phyloP scores from a whole-genome alignment of 2,797 vertebrate genomes.

The Alouatta caraya region DNA sequence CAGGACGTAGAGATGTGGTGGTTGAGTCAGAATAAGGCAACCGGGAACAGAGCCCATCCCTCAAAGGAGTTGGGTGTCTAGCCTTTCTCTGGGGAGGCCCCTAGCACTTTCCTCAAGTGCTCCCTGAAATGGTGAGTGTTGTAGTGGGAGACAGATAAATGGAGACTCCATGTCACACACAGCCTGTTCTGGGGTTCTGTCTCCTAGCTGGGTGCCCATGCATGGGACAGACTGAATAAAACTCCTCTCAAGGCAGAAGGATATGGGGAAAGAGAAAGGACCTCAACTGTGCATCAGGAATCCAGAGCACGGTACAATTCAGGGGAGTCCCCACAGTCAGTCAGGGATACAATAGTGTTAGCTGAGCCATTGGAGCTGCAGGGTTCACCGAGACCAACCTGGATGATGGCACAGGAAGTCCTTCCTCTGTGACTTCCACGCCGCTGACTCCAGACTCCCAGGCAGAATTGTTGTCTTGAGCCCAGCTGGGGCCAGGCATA shows the following conservation, averaged over 20 bases:
- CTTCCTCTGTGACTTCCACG: neutral
- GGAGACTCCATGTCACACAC: too few relatives aligned
- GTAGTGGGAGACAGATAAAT: neutral
- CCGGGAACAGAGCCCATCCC: neutral
- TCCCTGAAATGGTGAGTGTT: neutral
- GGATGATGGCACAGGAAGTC: neutral
- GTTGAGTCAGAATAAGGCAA: neutral
- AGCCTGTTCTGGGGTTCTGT: neutral
- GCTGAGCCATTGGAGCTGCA: neutral
- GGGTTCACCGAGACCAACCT: neutral
- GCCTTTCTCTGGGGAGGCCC: neutral
- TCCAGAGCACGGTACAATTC: neutral
- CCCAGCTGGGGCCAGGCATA: neutral
- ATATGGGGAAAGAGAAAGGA: fast-evolving
- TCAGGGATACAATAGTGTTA: neutral
- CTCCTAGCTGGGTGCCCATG: neutral
- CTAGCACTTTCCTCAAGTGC: neutral
- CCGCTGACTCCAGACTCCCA: neutral
- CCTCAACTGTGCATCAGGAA: neutral
- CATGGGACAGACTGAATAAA: neutral
- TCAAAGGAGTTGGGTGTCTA: neutral
- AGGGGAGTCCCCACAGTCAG: neutral
- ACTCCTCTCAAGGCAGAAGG: neutral
- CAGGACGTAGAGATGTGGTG: too few relatives aligned
- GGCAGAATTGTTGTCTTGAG: neutral